Percentiles rank a stretch among this genome's conserved stretches.
These are phyloP conservation scores for Loris lydekkerianus DNA, from an alignment of 2,797 vertebrate species.

Conservation along the genomic window DNA sequence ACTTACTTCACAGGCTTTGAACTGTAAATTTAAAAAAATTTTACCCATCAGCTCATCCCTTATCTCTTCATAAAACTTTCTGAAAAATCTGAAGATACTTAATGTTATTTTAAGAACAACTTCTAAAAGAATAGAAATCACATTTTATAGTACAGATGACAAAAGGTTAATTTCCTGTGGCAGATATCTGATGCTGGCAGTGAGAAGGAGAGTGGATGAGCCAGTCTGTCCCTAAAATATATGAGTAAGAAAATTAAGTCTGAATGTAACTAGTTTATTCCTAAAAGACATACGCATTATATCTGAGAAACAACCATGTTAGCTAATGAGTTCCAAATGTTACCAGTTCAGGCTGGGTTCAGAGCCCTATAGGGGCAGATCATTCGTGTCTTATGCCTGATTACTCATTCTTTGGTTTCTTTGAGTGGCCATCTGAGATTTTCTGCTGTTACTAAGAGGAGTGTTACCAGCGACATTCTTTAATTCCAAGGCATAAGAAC, in stretches of 20 bases:
- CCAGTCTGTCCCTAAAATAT: neutral
- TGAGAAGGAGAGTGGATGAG: neutral
- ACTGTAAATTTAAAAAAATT: neutral
- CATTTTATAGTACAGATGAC: neutral
- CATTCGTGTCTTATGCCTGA: neutral
- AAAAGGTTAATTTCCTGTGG: neutral
- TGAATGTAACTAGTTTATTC: neutral
- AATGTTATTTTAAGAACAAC: neutral
- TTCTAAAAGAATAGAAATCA: neutral
- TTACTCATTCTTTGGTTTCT: conserved; percentile 69
- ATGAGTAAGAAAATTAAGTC: neutral
- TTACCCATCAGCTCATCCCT: neutral
- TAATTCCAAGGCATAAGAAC: conserved; percentile 68
- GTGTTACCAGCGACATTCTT: conserved; percentile 64
- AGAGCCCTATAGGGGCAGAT: neutral
- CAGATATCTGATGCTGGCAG: neutral
- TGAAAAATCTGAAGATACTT: conserved; percentile 6
- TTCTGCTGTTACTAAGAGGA: conserved; percentile 72
- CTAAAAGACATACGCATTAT: neutral
- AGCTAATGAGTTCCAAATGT: conserved; percentile 43
- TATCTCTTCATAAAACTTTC: neutral
- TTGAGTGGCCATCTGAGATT: conserved; percentile 71
- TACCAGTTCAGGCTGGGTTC: conserved; percentile 64
- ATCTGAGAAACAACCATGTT: neutral
- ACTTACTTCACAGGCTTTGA: neutral